Conservation (phyloP, 2,888 invertebrate species). For the Dorcus parallelipipedus region DNA sequence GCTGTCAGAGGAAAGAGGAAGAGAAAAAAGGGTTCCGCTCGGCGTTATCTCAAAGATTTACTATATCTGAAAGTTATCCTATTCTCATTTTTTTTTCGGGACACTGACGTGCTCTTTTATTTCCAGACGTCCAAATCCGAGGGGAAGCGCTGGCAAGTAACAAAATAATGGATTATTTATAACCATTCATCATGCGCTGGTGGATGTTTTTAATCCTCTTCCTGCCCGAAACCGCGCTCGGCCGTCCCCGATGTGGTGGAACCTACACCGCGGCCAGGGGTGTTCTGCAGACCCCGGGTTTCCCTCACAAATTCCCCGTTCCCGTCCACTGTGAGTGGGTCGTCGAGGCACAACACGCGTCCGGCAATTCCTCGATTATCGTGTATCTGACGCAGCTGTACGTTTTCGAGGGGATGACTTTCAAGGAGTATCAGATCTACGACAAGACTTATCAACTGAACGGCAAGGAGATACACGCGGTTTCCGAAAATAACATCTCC, state of each 20-base stretch:
- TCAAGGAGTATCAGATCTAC: constrained; percentile 61
- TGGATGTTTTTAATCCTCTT: constrained; percentile 16
- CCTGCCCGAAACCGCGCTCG: constrained; percentile 12
- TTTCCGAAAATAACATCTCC: constrained; percentile 68
- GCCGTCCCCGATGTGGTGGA: constrained; percentile 60
- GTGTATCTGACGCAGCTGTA: constrained; percentile 87
- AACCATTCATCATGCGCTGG: constrained; percentile 14
- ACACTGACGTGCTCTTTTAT: background rate
- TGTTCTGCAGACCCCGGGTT: constrained; percentile 77
- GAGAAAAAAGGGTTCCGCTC: background rate
- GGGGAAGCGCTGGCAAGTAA: background rate
- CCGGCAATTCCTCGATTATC: constrained; percentile 67
- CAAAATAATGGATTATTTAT: constrained; percentile 16
- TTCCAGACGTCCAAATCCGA: background rate
- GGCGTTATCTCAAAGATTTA: background rate
- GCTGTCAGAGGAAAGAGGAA: too few species aligned
- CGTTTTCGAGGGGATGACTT: constrained; percentile 72
- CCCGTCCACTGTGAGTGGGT: constrained; percentile 84
- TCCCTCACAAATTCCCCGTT: constrained; percentile 75
- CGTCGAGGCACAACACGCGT: constrained; percentile 68
- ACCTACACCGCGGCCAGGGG: constrained; percentile 64
- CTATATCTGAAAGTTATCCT: too few species aligned
- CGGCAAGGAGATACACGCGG: constrained; percentile 63
- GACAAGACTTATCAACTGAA: constrained; percentile 32
- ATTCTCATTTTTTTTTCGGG: too few species aligned